A percentile compares a stretch with the other conserved stretches of the same genome.
phyloP scores from a whole-genome alignment of 2,113 vertebrate species.

The Lycocorax pyrrhopterus region DNA sequence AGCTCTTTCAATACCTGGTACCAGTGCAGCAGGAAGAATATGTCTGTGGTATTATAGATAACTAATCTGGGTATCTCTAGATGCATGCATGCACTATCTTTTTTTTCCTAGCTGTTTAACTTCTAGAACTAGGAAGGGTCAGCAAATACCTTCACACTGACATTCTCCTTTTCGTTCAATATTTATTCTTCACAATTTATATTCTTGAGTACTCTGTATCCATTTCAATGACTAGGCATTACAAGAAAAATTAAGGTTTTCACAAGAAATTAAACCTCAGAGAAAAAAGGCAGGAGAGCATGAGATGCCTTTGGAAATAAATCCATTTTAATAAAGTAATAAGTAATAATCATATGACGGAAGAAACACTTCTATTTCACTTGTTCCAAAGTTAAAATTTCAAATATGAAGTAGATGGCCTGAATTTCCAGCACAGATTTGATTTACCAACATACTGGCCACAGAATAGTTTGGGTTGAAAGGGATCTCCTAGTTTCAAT shows the following conservation, averaged over 20 bases:
- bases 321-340: not conserved
- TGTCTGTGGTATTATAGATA: not conserved
- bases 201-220: not conserved
- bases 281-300: not conserved
- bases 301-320: not conserved
- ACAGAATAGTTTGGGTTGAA: not conserved
- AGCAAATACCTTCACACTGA: not conserved
- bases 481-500: not conserved
- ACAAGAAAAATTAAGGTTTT: not conserved
- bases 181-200: not conserved
- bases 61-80: not conserved
- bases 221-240: not conserved
- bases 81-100: accelerated
- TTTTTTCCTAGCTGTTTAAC: not conserved
- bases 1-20: not conserved
- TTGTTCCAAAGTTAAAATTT: not conserved
- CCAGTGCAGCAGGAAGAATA: not conserved
- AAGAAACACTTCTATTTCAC: not conserved
- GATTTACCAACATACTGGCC: not conserved
- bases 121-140: not conserved
- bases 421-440: not conserved
- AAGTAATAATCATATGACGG: not conserved
- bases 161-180: not conserved
- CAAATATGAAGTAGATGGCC: not conserved
- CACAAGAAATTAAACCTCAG: not conserved